phyloP scores from a whole-genome alignment of 2,888 invertebrate species.

The Hydropsyche betteni region DNA sequence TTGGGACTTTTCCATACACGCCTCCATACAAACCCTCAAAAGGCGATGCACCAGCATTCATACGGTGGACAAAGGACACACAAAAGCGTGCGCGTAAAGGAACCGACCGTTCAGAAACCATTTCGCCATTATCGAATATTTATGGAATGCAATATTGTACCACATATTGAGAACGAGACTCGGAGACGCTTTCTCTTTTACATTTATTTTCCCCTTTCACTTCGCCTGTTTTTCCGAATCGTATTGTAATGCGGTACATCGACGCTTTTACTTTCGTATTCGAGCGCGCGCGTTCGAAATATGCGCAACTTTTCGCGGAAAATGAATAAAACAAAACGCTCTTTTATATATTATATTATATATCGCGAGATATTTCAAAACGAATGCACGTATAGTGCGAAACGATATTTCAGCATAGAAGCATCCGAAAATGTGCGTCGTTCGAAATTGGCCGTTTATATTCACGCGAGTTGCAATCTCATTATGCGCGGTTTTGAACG shows the following conservation, averaged over 20 bases:
- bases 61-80: no score
- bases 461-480: slow-evolving; percentile 21
- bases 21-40: no score
- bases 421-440: background rate
- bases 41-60: no score
- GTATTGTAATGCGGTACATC: no score
- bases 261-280: no score
- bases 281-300: no score
- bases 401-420: background rate
- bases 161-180: background rate
- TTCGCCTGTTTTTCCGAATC: no score
- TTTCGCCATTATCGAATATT: slow-evolving; percentile 9
- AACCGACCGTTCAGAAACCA: background rate
- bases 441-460: slow-evolving; percentile 30
- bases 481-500: slow-evolving; percentile 22
- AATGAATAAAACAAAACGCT: no score
- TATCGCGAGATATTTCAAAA: background rate
- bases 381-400: slow-evolving; percentile 3
- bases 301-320: no score
- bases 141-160: slow-evolving; percentile 19
- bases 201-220: no score
- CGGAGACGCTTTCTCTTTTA: background rate
- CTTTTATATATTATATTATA: background rate
- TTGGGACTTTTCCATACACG: no score
- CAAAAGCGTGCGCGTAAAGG: background rate